phyloP scores from a whole-genome alignment of 2,888 invertebrate genomes.

The Dynastes hyllus region DNA sequence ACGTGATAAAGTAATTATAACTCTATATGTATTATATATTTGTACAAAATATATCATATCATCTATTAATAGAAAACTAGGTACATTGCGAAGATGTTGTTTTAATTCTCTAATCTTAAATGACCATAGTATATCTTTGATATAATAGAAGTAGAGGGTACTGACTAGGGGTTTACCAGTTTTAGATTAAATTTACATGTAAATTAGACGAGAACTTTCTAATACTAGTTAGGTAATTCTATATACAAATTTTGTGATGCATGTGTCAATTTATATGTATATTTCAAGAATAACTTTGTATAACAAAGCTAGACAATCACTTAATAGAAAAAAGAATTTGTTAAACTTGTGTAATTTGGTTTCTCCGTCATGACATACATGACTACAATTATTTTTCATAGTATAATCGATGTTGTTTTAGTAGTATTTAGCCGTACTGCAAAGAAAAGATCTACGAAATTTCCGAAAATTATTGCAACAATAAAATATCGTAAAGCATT shows the following conservation, averaged over 20 bases:
- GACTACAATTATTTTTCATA: too few relatives aligned
- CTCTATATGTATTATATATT: background rate
- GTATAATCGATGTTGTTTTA: too few relatives aligned
- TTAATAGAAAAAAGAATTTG: background rate
- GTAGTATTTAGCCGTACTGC: too few relatives aligned
- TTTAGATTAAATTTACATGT: conserved; percentile 18
- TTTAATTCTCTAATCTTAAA: too few relatives aligned
- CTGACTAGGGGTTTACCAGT: background rate
- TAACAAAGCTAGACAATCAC: too few relatives aligned
- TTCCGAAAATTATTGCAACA: too few relatives aligned
- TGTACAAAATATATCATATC: background rate
- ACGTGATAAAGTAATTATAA: background rate
- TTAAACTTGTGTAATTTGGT: background rate
- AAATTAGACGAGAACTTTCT: conserved; percentile 15
- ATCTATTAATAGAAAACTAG: too few relatives aligned
- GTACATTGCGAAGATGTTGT: too few relatives aligned
- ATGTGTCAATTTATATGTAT: conserved; percentile 7
- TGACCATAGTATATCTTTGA: too few relatives aligned
- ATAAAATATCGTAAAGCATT: too few relatives aligned
- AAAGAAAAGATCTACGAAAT: too few relatives aligned
- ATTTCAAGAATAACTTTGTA: background rate
- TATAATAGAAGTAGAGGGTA: background rate
- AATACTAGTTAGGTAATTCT: conserved; percentile 5
- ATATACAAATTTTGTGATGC: background rate
- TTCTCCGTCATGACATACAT: too few relatives aligned